A percentile compares a stretch with the other conserved stretches of the same genome.
Conservation (phyloP, 2,113 vertebrate genomes). For the Oncorhynchus nerka region DNA sequence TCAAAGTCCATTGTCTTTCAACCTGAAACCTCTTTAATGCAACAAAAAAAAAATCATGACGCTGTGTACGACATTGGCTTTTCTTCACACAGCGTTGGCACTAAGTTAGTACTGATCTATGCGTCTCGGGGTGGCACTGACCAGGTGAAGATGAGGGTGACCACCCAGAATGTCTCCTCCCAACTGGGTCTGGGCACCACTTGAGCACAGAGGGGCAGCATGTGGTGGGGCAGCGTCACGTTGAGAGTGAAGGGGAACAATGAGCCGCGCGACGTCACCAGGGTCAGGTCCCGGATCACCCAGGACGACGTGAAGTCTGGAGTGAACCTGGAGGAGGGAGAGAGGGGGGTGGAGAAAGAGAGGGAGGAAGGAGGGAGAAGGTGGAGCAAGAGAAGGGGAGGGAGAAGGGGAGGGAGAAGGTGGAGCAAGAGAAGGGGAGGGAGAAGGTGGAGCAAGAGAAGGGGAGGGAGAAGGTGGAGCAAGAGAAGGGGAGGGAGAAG, state of each 20-base stretch:
- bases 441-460: too few relatives aligned
- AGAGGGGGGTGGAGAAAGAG: not conserved
- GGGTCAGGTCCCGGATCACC: constrained; percentile 92
- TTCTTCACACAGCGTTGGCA: not conserved
- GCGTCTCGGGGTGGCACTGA: constrained; percentile 45
- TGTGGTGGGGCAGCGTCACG: constrained; percentile 93
- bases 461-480: too few relatives aligned
- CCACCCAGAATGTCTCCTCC: constrained; percentile 94
- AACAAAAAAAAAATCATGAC: too few relatives aligned
- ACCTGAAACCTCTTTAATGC: too few relatives aligned
- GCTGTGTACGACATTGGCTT: too few relatives aligned
- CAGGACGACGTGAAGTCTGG: constrained; percentile 97
- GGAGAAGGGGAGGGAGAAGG: too few relatives aligned
- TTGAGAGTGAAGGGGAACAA: constrained; percentile 93
- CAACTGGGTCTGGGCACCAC: constrained; percentile 95
- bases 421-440: too few relatives aligned
- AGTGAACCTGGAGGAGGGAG: constrained; percentile 81
- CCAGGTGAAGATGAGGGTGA: constrained; percentile 93
- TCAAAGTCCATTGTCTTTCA: too few relatives aligned
- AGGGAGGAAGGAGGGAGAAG: too few relatives aligned
- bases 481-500: too few relatives aligned
- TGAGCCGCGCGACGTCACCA: constrained; percentile 84
- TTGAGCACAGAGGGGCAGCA: constrained; percentile 91
- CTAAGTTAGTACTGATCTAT: not conserved
- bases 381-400: too few relatives aligned